Evolutionary conservation across 2,888 invertebrate genomes (phyloP).

Genomic region (Margaritifera margaritifera): DNA sequence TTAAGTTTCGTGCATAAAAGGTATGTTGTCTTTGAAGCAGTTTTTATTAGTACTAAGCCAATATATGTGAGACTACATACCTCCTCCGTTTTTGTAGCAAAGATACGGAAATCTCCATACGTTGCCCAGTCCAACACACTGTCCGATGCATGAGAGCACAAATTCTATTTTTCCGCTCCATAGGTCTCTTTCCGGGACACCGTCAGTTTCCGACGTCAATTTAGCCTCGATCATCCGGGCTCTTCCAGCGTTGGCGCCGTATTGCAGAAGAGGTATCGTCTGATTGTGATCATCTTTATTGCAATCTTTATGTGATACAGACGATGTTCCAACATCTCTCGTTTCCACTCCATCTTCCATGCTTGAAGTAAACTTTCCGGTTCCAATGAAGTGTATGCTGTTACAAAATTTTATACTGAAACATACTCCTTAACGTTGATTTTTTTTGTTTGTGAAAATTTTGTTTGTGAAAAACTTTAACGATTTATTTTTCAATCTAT

Average conservation of each 20-base stretch:
- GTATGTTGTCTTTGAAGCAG: no score
- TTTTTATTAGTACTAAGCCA: no score
- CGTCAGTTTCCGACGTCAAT: conserved; percentile 10
- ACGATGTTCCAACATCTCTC: conserved; percentile 29
- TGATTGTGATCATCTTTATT: conserved; percentile 28
- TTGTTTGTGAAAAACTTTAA: no score
- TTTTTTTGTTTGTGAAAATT: no score
- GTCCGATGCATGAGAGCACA: conserved; percentile 57
- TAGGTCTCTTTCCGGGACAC: conserved; percentile 32
- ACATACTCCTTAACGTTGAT: no score
- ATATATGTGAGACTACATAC: conserved; percentile 28
- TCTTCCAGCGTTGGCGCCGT: no score
- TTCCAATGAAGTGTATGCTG: no score
- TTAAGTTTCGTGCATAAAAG: no score
- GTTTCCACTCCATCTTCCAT: conserved; percentile 14
- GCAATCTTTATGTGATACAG: not conserved
- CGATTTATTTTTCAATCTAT: no score
- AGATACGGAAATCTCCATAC: conserved; percentile 60
- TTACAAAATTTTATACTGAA: no score
- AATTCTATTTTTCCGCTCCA: conserved; percentile 61
- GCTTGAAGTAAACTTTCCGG: no score
- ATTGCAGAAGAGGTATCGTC: conserved; percentile 12
- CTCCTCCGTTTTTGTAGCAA: conserved; percentile 62
- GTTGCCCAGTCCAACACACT: conserved; percentile 62
- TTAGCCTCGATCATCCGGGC: conserved; percentile 19